A percentile compares a stretch with the other conserved stretches of the same genome.
Evolutionary conservation across 1,140 invertebrate genomes (phyloP).

Genomic region (Anagrus nilaparvatae): DNA sequence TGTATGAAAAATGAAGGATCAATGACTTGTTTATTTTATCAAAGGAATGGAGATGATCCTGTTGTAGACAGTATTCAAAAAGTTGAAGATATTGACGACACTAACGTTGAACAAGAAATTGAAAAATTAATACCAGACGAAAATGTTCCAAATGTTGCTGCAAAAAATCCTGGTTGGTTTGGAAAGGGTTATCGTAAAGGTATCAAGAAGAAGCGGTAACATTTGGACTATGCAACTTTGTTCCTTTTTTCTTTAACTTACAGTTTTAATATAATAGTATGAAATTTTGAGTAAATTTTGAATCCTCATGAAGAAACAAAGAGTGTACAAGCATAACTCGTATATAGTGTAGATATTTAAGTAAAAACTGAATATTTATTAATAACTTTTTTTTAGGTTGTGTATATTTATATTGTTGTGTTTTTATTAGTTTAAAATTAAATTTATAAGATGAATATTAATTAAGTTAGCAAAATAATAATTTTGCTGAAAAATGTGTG

Average conservation of each 20-base stretch:
- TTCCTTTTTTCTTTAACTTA: conserved; percentile 10
- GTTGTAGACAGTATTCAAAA: conserved; percentile 9
- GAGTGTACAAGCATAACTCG: no score
- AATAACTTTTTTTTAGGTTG: no score
- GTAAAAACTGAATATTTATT: no score
- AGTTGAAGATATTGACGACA: conserved; percentile 4
- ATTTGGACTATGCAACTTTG: conserved; percentile 21
- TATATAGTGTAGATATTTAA: no score
- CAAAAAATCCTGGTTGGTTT: conserved; percentile 53
- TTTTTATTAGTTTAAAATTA: no score
- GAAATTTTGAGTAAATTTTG: no score
- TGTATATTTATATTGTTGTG: no score
- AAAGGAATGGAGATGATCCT: conserved; percentile 22
- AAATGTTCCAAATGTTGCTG: conserved; percentile 26
- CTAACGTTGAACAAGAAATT: conserved; percentile 23
- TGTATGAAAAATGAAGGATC: conserved; percentile 40
- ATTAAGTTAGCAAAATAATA: no score
- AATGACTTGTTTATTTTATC: conserved; percentile 37
- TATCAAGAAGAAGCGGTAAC: conserved; percentile 45
- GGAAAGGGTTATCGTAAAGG: conserved; percentile 50
- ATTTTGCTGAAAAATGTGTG: no score
- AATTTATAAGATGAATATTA: no score
- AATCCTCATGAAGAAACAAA: no score
- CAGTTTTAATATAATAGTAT: no score
- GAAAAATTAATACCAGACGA: conserved; percentile 21